Evolutionary conservation across 2,113 vertebrate genomes (phyloP), one percentile per base, ranked within the genome.

Genomic region (Serinus canaria): DNA sequence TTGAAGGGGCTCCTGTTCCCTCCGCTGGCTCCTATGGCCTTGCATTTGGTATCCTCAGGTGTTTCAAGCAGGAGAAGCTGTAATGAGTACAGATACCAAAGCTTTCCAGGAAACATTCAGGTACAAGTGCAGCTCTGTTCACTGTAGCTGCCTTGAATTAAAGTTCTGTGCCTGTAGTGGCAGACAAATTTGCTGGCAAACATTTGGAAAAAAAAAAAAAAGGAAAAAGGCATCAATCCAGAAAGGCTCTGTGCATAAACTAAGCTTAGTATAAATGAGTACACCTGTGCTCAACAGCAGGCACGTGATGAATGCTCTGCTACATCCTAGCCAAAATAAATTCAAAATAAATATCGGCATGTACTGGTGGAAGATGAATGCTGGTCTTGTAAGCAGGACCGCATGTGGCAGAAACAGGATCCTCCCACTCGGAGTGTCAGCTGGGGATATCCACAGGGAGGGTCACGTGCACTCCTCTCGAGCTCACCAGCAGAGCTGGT

Each of bases 81-180:
- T 56, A 59, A 17, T 33, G 58, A 46, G 64, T 88, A 73, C 82
- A 92, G 85, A 69, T 87, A 92, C 14, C 52, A 64, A 68, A 87
- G 83, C 92, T 96, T 95, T 97, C 85, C 96, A 95, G 93, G 94
- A 94, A 96, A 74, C 50, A 18, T 17, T 86, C 79, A 41, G 49
- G 33, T 55, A 93, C 90, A 96, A 95, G 80, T 39, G 25, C 52
- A 90, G 60, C 58, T 92, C 85, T 95, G 93, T 96, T 90, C 5
- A 1, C 83, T 62, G 53, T 69, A 83, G 21, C 87, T 91, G 75
- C 80, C 89, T 87, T 93, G 83, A 96, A 95, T 93, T 92, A 41
- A 41, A 21, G 70, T 95, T 93, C 88, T 94, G 90, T 96, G 88
- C 75, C 69, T 75, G 49, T 30, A 64, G 83, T 24, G n/a, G 85